These are phyloP conservation scores for Anastrepha obliqua DNA, from an alignment of 1,140 invertebrate genomes.

Conservation along the genomic window DNA sequence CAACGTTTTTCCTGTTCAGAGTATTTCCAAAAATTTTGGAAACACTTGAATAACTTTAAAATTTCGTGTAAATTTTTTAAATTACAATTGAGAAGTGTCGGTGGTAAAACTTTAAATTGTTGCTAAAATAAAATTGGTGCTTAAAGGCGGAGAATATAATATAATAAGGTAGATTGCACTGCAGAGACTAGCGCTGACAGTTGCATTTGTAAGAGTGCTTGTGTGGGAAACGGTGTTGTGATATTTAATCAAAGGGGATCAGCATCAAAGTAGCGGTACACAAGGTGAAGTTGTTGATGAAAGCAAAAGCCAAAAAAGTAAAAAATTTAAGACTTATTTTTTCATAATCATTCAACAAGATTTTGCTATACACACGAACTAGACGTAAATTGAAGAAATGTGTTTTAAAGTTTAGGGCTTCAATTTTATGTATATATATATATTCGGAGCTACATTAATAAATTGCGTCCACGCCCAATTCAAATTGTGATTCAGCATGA, in stretches of 20 bases:
- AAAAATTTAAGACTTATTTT: not conserved
- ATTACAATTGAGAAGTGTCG: not conserved
- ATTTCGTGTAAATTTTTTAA: constrained; percentile 1
- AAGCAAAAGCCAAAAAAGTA: constrained; percentile 43
- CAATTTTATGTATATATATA: not conserved
- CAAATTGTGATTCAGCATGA: not conserved
- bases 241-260: not conserved
- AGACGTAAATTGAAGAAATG: not conserved
- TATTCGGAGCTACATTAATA: not conserved
- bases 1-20: not conserved
- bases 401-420: not conserved
- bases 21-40: not conserved
- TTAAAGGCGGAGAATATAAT: not conserved
- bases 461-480: constrained; percentile 10
- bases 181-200: not conserved
- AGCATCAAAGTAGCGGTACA: not conserved
- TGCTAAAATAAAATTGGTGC: not conserved
- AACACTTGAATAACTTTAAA: constrained; percentile 12
- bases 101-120: not conserved
- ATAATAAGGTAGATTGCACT: not conserved
- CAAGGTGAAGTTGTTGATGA: constrained; percentile 36
- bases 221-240: not conserved
- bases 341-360: not conserved
- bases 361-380: not conserved
- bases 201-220: not conserved